Evolutionary conservation across 2,113 vertebrate genomes (phyloP).

Genomic region (Xenopus laevis): DNA sequence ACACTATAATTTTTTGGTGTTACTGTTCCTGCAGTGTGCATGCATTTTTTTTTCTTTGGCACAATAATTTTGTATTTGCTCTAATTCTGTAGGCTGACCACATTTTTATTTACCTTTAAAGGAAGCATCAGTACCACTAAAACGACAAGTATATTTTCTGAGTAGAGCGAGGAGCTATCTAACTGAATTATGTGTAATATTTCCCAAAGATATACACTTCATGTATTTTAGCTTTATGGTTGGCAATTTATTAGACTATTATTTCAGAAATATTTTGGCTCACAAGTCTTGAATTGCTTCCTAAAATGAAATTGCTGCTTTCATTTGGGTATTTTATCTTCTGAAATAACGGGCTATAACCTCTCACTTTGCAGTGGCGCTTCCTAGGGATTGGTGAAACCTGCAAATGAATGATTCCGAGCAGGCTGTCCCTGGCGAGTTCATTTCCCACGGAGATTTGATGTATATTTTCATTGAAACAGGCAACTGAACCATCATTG

Average conservation of each 20-base stretch:
- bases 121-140: neutral
- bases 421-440: neutral
- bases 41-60: no score
- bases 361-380: conserved; percentile 9
- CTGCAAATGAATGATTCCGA: neutral
- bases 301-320: conserved; percentile 43
- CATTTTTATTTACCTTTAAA: neutral
- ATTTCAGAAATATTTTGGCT: conserved; percentile 43
- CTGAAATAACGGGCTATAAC: conserved; percentile 28
- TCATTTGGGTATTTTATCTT: conserved; percentile 41
- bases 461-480: conserved; percentile 28
- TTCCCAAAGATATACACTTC: conserved; percentile 38
- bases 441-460: conserved; percentile 6
- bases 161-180: neutral
- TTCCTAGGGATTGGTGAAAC: neutral
- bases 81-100: neutral
- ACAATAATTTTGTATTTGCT: no score
- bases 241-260: conserved; percentile 20
- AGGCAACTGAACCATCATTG: conserved; percentile 11
- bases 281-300: conserved; percentile 45
- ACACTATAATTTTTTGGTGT: no score
- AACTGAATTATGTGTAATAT: conserved; percentile 43
- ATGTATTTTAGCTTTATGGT: conserved; percentile 45
- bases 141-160: conserved; percentile 17
- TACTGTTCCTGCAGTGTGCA: no score